Conservation (phyloP, 2,888 invertebrate genomes). For the Cerceris ruficornis region DNA sequence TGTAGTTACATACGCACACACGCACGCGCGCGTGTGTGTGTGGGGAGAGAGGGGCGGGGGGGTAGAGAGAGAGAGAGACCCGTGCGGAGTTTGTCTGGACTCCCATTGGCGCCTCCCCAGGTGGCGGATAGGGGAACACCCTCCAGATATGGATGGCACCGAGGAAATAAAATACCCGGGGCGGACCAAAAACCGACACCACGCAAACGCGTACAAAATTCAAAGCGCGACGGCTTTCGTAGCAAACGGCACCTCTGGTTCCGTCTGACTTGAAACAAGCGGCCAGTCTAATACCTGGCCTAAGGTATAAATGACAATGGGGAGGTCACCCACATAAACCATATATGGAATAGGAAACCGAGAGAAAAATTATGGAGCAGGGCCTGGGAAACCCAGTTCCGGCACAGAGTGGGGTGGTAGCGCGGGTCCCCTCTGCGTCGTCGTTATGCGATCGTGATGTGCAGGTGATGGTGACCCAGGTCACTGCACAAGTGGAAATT, state of each 20-base stretch:
- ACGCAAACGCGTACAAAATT: slow-evolving; percentile 7
- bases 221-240: neutral
- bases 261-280: slow-evolving; percentile 6
- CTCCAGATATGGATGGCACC: slow-evolving; percentile 18
- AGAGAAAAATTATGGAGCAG: slow-evolving; percentile 29
- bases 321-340: slow-evolving; percentile 1
- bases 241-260: neutral
- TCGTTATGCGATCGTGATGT: neutral
- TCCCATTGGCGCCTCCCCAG: slow-evolving; percentile 7
- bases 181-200: slow-evolving; percentile 19
- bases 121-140: slow-evolving; percentile 23
- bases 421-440: neutral
- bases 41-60: too few species aligned
- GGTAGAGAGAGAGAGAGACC: too few species aligned
- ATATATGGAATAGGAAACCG: neutral
- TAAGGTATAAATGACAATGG: slow-evolving; percentile 5
- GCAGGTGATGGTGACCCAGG: slow-evolving; percentile 6
- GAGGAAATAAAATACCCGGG: slow-evolving; percentile 21
- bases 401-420: slow-evolving; percentile 8
- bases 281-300: neutral
- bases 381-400: slow-evolving; percentile 36
- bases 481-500: slow-evolving; percentile 1
- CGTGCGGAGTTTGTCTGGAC: neutral
- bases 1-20: too few species aligned
- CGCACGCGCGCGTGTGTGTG: too few species aligned